Evolutionary conservation across 2,797 vertebrate genomes (phyloP).

Genomic region (Discoglossus pictus): DNA sequence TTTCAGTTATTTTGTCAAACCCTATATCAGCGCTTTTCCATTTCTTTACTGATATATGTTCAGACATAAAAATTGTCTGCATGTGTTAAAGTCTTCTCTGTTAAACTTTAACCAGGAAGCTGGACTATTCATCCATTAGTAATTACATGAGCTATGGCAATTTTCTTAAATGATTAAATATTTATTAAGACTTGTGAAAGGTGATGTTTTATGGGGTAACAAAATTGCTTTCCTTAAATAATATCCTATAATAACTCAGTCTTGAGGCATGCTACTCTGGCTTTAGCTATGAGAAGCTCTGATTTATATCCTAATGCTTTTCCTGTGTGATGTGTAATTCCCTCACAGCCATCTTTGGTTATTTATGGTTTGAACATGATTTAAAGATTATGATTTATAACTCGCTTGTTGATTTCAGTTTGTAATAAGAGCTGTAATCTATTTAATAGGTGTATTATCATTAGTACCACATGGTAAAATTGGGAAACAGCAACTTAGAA

Average conservation of each 20-base stretch:
- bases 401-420: background rate
- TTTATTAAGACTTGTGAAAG: conserved; percentile 45
- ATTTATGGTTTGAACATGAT: conserved; percentile 10
- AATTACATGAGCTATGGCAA: conserved; percentile 26
- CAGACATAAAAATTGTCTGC: no score
- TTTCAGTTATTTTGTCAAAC: no score
- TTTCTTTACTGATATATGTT: no score
- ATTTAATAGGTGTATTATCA: no score
- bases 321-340: conserved; percentile 17
- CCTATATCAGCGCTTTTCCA: no score
- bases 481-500: background rate
- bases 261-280: conserved; percentile 16
- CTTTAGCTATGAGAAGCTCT: conserved; percentile 4
- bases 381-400: conserved; percentile 11
- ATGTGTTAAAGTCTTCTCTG: no score
- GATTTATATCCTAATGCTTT: conserved; percentile 32
- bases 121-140: conserved; percentile 29
- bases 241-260: conserved; percentile 44
- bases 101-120: no score
- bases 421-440: background rate
- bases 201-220: conserved; percentile 47
- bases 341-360: conserved; percentile 9
- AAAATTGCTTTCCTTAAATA: conserved; percentile 47
- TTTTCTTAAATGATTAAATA: conserved; percentile 42
- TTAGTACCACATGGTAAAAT: background rate